A percentile compares a stretch with the other conserved stretches of the same genome.
These are phyloP conservation scores for Clarias platycephalus DNA, from an alignment of 2,797 vertebrate species.

Conservation along the genomic window DNA sequence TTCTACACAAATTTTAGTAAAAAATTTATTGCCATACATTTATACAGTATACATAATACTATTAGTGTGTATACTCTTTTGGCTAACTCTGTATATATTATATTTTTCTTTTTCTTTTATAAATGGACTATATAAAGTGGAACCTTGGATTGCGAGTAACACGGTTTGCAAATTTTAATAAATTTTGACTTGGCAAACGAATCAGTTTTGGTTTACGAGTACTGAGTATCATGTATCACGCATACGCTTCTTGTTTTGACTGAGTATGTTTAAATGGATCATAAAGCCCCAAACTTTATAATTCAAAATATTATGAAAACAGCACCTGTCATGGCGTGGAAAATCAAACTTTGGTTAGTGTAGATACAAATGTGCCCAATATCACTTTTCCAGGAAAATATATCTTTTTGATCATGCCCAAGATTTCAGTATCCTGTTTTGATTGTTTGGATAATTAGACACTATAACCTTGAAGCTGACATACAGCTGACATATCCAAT, in stretches of 20 bases:
- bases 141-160: no score
- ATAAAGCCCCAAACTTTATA: background rate
- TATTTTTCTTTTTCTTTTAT: no score
- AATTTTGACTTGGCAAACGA: no score
- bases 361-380: background rate
- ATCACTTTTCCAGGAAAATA: background rate
- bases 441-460: background rate
- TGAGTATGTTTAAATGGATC: background rate
- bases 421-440: background rate
- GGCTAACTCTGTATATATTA: no score
- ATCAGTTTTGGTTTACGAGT: no score
- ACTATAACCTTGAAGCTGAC: no score
- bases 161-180: no score
- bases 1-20: no score
- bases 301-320: background rate
- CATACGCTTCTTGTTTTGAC: no score
- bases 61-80: background rate
- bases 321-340: background rate
- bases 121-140: no score
- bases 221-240: no score
- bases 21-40: no score
- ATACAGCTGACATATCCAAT: background rate
- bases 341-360: background rate
- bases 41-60: background rate
- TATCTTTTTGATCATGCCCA: background rate